These are phyloP conservation scores for Zaprionus inermis DNA, from an alignment of 1,140 invertebrate genomes.

Conservation along the genomic window DNA sequence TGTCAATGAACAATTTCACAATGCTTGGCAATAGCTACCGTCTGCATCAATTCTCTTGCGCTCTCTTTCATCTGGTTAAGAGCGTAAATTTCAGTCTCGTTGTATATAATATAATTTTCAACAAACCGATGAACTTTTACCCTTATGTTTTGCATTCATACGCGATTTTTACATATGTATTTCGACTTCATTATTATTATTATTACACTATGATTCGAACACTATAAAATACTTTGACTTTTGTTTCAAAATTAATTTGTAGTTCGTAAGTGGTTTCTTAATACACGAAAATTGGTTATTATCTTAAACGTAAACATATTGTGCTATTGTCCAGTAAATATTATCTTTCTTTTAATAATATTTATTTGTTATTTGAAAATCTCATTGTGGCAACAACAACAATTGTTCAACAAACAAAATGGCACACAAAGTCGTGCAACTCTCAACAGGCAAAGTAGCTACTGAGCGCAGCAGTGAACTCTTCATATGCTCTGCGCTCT, in stretches of 20 bases:
- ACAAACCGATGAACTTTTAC: not conserved
- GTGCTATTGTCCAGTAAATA: not conserved
- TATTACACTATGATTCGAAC: not conserved
- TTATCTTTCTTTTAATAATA: not conserved
- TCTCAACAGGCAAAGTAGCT: not conserved
- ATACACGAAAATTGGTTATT: not conserved
- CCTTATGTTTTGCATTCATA: not conserved
- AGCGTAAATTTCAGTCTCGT: not conserved
- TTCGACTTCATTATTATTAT: not conserved
- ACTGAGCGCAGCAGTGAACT: not conserved
- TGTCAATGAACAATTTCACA: slow-evolving; percentile 66
- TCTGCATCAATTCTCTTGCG: slow-evolving; percentile 19
- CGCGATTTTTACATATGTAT: not conserved
- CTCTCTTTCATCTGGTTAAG: not conserved
- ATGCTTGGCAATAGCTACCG: slow-evolving; percentile 50
- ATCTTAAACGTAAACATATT: not conserved
- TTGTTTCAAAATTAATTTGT: not conserved
- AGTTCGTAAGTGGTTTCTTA: not conserved
- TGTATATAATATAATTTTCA: not conserved
- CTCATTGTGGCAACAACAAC: not conserved
- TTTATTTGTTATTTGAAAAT: too few relatives aligned
- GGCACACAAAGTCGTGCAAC: not conserved
- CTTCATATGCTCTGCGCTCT: slow-evolving; percentile 12
- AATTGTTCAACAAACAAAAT: slow-evolving; percentile 1
- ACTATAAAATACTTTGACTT: not conserved